Percentiles rank a stretch among this genome's conserved stretches.
Conservation (phyloP, 1,140 invertebrate genomes). For the Chironomus striatipennis region DNA sequence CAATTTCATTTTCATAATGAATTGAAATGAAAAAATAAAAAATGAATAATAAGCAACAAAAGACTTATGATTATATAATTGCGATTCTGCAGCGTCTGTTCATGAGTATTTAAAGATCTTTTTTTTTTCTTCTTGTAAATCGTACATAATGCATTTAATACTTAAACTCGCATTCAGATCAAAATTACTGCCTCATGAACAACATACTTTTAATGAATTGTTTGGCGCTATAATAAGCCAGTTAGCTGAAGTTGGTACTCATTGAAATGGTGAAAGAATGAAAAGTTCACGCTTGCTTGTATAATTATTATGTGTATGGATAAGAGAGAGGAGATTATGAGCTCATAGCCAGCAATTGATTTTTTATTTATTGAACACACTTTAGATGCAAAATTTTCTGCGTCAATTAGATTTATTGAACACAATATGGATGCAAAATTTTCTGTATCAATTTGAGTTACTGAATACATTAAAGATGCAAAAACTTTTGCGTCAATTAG, state of each 20-base stretch:
- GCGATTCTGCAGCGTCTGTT: background rate
- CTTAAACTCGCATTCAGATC: conserved; percentile 12
- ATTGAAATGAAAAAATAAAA: background rate
- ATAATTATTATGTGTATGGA: background rate
- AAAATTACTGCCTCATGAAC: background rate
- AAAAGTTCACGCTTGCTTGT: background rate
- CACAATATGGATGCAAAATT: no score
- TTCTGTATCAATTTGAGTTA: no score
- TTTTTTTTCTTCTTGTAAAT: background rate
- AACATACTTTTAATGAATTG: background rate
- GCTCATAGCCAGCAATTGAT: no score
- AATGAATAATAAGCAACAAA: background rate
- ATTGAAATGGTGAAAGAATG: background rate
- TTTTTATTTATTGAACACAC: no score
- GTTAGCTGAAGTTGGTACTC: background rate
- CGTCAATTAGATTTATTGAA: no score
- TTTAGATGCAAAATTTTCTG: no score
- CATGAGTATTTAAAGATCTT: background rate
- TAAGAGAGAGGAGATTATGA: background rate
- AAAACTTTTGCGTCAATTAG: no score
- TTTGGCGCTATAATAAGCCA: background rate
- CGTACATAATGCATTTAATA: background rate
- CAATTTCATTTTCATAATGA: background rate
- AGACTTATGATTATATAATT: conserved; percentile 10
- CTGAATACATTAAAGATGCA: no score